Percentiles rank a stretch among this genome's conserved stretches.
Conservation (phyloP, 1,140 invertebrate species). For the Rhopalosiphum padi region DNA sequence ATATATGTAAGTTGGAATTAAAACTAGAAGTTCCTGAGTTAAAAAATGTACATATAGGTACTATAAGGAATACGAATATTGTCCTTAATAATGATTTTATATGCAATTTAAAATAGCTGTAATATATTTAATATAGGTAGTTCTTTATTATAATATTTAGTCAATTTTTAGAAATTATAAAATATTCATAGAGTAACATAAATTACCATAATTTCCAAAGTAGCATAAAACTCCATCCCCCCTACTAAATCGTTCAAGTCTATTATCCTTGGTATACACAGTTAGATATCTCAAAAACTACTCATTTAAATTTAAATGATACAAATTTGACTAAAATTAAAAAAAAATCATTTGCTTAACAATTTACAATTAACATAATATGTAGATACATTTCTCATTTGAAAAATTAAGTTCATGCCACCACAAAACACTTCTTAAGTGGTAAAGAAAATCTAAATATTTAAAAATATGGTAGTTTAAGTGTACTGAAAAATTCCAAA, state of each 20-base stretch:
- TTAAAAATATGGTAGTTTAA: not conserved
- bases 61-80: too few species aligned
- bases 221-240: too few species aligned
- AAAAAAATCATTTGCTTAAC: not conserved
- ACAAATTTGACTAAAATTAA: not conserved
- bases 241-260: too few species aligned
- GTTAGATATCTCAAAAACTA: not conserved
- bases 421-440: not conserved
- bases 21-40: not conserved
- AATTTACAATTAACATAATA: not conserved
- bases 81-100: too few species aligned
- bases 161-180: too few species aligned
- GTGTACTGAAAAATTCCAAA: not conserved
- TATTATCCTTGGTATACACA: not conserved
- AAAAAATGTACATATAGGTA: too few species aligned
- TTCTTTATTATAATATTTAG: too few species aligned
- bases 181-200: too few species aligned
- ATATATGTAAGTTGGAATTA: too few species aligned
- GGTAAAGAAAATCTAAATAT: not conserved
- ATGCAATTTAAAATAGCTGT: too few species aligned
- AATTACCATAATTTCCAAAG: too few species aligned
- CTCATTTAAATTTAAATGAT: not conserved
- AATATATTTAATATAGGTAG: too few species aligned
- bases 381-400: not conserved
- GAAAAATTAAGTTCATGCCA: not conserved